A percentile compares a stretch with the other conserved stretches of the same genome.
phyloP scores from a whole-genome alignment of 2,888 invertebrate genomes.

The Dorcus parallelipipedus region DNA sequence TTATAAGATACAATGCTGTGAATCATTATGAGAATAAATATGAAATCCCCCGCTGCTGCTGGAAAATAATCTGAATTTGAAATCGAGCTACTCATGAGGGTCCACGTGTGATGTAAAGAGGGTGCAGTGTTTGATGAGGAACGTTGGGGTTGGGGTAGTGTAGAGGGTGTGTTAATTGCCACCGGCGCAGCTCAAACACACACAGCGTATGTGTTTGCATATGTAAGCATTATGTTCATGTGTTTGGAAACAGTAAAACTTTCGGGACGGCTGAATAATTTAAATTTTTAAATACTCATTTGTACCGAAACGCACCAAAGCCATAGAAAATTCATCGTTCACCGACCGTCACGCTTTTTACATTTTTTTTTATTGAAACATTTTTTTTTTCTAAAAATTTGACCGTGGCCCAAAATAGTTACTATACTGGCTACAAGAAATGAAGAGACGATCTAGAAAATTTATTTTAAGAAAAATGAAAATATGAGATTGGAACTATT shows the following conservation, averaged over 20 bases:
- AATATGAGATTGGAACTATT: too few relatives aligned
- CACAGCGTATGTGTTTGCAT: constrained; percentile 7
- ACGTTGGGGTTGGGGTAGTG: neutral
- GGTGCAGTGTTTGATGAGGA: constrained; percentile 10
- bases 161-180: constrained; percentile 14
- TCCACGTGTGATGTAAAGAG: constrained; percentile 6
- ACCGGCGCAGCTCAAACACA: constrained; percentile 4
- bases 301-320: too few relatives aligned
- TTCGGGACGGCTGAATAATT: neutral
- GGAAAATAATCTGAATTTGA: constrained; percentile 10
- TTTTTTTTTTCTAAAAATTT: too few relatives aligned
- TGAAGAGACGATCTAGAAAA: too few relatives aligned
- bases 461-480: too few relatives aligned
- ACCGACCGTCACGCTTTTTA: too few relatives aligned
- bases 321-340: too few relatives aligned
- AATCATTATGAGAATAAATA: neutral
- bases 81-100: constrained; percentile 2
- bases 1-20: neutral
- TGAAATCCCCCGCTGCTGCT: neutral
- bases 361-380: too few relatives aligned
- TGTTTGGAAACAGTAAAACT: neutral
- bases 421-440: too few relatives aligned
- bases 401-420: too few relatives aligned
- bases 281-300: neutral
- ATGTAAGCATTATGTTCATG: constrained; percentile 10